phyloP scores from a whole-genome alignment of 2,797 vertebrate species.

The Psittacula echo region DNA sequence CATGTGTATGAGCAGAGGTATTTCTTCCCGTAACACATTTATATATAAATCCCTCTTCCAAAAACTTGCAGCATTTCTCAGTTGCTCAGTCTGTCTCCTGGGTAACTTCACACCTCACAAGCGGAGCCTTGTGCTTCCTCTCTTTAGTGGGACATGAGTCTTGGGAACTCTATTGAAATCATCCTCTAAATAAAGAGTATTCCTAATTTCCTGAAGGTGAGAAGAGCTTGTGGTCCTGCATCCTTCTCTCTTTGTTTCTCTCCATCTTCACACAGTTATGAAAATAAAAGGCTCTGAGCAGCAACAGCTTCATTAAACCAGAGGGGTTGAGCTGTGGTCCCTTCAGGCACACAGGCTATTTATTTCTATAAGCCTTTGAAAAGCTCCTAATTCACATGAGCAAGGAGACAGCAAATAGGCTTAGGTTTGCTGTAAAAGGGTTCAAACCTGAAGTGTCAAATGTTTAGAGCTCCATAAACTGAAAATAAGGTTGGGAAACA shows the following conservation, averaged over 20 bases:
- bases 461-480: neutral
- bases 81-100: conserved; percentile 63
- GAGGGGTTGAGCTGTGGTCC: neutral
- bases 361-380: neutral
- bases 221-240: neutral
- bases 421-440: neutral
- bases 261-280: neutral
- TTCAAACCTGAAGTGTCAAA: neutral
- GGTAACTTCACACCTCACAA: conserved; percentile 64
- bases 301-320: neutral
- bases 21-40: conserved; percentile 57
- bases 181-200: conserved; percentile 17
- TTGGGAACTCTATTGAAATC: conserved; percentile 14
- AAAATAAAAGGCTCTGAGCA: conserved; percentile 8
- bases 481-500: neutral
- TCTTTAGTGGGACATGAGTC: conserved; percentile 13
- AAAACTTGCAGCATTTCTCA: conserved; percentile 62
- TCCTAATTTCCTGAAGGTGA: conserved; percentile 38
- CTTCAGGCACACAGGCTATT: neutral
- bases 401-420: neutral
- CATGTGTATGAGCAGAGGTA: conserved; percentile 54
- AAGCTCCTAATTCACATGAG: conserved; percentile 8
- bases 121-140: conserved; percentile 56
- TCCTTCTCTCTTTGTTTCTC: neutral
- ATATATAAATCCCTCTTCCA: conserved; percentile 67